A percentile compares a stretch with the other conserved stretches of the same genome.
Conservation (phyloP, 2,113 vertebrate genomes). For the Pavo muticus region DNA sequence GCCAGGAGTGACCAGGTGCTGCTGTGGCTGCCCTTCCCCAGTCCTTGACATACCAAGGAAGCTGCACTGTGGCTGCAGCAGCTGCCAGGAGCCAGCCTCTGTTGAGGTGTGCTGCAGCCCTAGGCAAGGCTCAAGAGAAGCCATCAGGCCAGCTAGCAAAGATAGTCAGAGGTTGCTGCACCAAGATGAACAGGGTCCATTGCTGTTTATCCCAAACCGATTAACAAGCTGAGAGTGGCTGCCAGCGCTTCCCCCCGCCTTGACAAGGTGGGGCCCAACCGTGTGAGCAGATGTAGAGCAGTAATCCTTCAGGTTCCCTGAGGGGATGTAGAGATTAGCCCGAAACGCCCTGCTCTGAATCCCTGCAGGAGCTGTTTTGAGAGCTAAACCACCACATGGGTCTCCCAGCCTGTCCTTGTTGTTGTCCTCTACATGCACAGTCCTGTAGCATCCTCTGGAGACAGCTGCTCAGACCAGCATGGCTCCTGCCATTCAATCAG, state of each 20-base stretch:
- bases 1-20: rapidly evolving
- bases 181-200: neutral
- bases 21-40: neutral
- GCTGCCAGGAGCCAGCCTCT: neutral
- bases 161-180: neutral
- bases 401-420: constrained; percentile 34
- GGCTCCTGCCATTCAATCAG: neutral
- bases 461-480: neutral
- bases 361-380: constrained; percentile 62
- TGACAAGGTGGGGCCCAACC: constrained; percentile 28
- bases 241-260: neutral
- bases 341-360: constrained; percentile 58
- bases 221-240: constrained; percentile 11
- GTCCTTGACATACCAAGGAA: neutral
- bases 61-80: neutral
- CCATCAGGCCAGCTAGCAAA: neutral
- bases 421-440: neutral
- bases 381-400: constrained; percentile 52
- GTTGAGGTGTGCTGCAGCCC: neutral
- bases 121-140: neutral
- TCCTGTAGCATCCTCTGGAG: neutral
- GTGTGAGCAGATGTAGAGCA: constrained; percentile 60
- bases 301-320: constrained; percentile 69
- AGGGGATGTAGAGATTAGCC: constrained; percentile 67
- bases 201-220: constrained; percentile 4